Evolutionary conservation across 2,113 vertebrate genomes (phyloP).

Genomic region (Heterocephalus glaber): DNA sequence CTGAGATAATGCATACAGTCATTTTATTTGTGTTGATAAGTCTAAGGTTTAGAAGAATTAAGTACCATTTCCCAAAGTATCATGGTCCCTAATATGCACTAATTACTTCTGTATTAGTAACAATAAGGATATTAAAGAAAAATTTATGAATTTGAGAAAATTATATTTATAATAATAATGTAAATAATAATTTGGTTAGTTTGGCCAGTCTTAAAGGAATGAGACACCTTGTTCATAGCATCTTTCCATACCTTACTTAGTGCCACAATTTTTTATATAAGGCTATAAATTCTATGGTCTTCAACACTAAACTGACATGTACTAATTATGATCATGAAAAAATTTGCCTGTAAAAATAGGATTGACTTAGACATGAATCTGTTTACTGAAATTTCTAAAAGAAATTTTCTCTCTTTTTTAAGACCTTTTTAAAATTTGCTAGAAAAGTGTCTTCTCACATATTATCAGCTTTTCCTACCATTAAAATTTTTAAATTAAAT

Average conservation of each 20-base stretch:
- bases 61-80: accelerated
- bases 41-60: background rate
- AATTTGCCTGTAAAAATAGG: accelerated
- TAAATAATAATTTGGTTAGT: background rate
- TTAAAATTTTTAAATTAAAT: background rate
- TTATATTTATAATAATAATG: background rate
- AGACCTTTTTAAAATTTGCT: background rate
- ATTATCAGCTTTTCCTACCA: background rate
- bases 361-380: background rate
- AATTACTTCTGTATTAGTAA: background rate
- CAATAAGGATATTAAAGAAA: background rate
- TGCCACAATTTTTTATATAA: background rate
- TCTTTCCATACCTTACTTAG: background rate
- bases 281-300: background rate
- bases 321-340: background rate
- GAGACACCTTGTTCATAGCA: background rate
- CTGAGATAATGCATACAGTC: background rate
- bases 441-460: background rate
- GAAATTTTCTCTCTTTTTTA: background rate
- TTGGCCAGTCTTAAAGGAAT: background rate
- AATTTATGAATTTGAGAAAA: background rate
- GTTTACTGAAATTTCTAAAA: background rate
- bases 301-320: background rate
- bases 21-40: background rate
- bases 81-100: background rate